These are phyloP conservation scores for Gavia stellata DNA, from an alignment of 2,113 vertebrate species.

Conservation along the genomic window DNA sequence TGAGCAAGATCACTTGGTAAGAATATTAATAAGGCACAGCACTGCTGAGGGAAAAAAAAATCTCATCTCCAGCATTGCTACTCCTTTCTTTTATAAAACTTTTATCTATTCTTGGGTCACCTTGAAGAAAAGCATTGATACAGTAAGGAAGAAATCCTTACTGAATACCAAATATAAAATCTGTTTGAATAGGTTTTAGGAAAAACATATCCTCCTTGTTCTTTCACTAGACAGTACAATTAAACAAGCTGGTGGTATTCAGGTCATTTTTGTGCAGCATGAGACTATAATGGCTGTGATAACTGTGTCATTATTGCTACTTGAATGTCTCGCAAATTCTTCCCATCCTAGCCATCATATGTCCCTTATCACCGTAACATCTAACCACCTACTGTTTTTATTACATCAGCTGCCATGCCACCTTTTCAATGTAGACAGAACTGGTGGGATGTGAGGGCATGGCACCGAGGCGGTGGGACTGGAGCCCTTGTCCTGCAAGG, in stretches of 20 bases:
- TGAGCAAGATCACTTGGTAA: not conserved
- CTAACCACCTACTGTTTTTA: not conserved
- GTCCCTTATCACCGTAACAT: not conserved
- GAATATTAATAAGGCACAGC: not conserved
- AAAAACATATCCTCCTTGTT: not conserved
- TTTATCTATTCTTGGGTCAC: not conserved
- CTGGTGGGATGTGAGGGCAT: not conserved
- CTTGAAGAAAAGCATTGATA: not conserved
- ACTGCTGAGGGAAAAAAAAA: not conserved
- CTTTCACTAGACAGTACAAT: not conserved
- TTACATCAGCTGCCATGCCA: not conserved
- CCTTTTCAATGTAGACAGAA: not conserved
- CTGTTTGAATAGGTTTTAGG: not conserved
- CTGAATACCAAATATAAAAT: not conserved
- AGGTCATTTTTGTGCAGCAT: not conserved
- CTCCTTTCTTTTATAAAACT: not conserved
- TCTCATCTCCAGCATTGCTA: not conserved
- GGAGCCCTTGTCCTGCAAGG: not conserved
- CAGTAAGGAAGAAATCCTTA: not conserved
- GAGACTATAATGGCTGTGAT: not conserved
- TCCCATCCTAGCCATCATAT: not conserved
- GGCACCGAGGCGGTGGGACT: accelerated
- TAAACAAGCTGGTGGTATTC: not conserved
- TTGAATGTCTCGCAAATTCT: not conserved
- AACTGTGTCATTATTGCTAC: not conserved